phyloP scores from a whole-genome alignment of 1,140 invertebrate genomes.

The Bombus waltoni region DNA sequence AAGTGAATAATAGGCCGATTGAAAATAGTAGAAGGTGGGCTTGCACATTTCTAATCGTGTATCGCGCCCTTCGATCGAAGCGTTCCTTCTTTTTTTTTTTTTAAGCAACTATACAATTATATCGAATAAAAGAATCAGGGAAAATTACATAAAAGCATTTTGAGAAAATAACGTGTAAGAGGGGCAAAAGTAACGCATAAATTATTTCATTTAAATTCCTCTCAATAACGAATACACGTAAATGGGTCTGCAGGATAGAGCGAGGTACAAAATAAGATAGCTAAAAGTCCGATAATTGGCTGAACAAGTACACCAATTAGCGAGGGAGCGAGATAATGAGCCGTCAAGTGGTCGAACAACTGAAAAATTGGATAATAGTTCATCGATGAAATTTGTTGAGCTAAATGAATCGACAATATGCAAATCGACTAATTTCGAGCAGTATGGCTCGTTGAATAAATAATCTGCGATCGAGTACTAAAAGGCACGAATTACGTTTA shows the following conservation, averaged over 20 bases:
- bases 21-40: not conserved
- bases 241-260: not conserved
- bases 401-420: not conserved
- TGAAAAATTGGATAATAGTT: slow-evolving; percentile 1
- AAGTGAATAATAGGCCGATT: not conserved
- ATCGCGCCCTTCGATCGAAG: not conserved
- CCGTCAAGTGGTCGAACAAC: not conserved
- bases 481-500: not conserved
- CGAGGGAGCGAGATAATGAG: not conserved
- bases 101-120: not conserved
- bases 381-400: not conserved
- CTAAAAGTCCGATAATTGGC: not conserved
- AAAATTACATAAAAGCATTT: not conserved
- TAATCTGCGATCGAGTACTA: not conserved
- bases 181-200: accelerated
- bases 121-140: not conserved
- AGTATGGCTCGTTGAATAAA: not conserved
- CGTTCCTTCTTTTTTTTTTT: not conserved
- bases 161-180: not conserved
- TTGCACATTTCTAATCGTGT: not conserved
- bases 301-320: not conserved
- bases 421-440: not conserved
- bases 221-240: not conserved
- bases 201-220: not conserved
- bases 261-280: not conserved